These are phyloP conservation scores for Pelobates cultripes DNA, from an alignment of 2,797 vertebrate genomes.

Conservation along the genomic window DNA sequence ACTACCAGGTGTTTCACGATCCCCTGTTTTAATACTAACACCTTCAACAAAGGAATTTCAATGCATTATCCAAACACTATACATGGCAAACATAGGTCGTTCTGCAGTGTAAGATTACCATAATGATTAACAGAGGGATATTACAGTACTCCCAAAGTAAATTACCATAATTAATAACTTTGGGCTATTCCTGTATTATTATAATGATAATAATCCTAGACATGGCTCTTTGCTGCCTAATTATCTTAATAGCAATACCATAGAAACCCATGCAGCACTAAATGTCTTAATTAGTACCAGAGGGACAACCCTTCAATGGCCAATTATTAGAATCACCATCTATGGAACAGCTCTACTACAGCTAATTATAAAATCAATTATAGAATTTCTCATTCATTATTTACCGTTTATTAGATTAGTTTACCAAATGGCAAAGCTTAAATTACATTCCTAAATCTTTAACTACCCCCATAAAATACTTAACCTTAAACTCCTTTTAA, in stretches of 20 bases:
- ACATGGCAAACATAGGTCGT: no score
- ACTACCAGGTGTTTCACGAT: no score
- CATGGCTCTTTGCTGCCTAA: background rate
- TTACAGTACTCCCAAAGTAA: no score
- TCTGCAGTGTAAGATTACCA: no score
- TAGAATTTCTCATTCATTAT: background rate
- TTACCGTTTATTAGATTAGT: background rate
- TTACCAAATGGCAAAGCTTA: constrained; percentile 9
- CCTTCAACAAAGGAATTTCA: no score
- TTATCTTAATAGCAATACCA: background rate
- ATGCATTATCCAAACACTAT: no score
- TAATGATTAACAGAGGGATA: no score
- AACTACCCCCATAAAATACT: background rate
- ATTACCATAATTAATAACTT: background rate
- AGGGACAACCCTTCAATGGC: background rate
- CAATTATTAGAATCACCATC: background rate
- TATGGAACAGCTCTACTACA: background rate
- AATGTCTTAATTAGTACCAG: background rate
- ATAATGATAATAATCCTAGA: background rate
- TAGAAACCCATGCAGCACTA: background rate
- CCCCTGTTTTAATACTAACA: no score
- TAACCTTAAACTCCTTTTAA: constrained; percentile 2
- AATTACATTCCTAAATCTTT: background rate
- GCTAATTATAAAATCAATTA: background rate
- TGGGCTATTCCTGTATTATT: background rate